phyloP scores from a whole-genome alignment of 2,797 vertebrate species.

The Sebastes cheni region DNA sequence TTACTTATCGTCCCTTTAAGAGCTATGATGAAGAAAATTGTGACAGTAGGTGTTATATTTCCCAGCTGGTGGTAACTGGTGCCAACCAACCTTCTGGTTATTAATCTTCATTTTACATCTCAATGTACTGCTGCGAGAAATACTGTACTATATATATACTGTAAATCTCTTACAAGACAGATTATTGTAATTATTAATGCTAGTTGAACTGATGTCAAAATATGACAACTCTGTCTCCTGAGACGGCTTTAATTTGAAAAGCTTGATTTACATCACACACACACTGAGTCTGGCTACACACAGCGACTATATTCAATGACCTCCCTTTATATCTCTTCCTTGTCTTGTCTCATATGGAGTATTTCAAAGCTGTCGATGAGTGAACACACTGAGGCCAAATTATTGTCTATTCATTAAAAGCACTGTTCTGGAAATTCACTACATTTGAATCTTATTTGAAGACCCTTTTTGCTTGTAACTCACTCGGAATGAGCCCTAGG shows the following conservation, averaged over 20 bases:
- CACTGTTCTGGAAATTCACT: not conserved
- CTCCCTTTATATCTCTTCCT: not conserved
- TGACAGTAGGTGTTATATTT: not conserved
- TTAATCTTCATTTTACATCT: not conserved
- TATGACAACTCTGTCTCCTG: not conserved
- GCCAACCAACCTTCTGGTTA: not conserved
- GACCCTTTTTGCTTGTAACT: not conserved
- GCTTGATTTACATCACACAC: not conserved
- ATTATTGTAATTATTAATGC: not conserved
- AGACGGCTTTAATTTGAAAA: not conserved
- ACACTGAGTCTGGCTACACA: not conserved
- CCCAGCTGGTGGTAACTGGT: not conserved
- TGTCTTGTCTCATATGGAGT: not conserved
- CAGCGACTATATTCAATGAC: not conserved
- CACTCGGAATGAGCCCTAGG: not conserved
- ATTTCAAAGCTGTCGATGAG: slow-evolving; percentile 11
- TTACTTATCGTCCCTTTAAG: not conserved
- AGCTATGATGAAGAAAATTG: not conserved
- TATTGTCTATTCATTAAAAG: not conserved
- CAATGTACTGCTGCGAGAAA: not conserved
- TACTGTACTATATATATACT: not conserved
- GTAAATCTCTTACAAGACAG: not conserved
- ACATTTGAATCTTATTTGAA: not conserved
- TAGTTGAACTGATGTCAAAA: not conserved
- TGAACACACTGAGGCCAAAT: not conserved